phyloP scores from a whole-genome alignment of 2,113 vertebrate species.

The Psephotus haematonotus region DNA sequence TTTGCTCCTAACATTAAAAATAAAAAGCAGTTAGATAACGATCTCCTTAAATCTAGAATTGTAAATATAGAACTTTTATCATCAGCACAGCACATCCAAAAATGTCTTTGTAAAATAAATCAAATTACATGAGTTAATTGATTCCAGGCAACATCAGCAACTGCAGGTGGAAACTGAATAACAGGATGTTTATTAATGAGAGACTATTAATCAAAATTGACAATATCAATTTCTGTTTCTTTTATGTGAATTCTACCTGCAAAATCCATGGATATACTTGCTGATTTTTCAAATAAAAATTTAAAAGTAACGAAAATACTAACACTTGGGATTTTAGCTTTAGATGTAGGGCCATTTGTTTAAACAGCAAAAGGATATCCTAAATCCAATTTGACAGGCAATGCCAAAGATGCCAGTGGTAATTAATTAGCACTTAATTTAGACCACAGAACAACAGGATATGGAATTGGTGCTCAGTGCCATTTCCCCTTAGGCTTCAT shows the following conservation, averaged over 20 bases:
- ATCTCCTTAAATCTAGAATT: slow-evolving; percentile 73
- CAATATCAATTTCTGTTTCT: slow-evolving; percentile 83
- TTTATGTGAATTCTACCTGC: slow-evolving; percentile 82
- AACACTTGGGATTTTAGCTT: slow-evolving; percentile 46
- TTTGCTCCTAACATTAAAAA: slow-evolving; percentile 62
- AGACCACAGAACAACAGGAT: slow-evolving; percentile 90
- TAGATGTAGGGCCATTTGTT: slow-evolving; percentile 75
- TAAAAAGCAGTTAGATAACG: slow-evolving; percentile 72
- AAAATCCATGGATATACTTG: slow-evolving; percentile 24
- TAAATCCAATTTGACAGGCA: slow-evolving; percentile 95
- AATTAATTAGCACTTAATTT: slow-evolving; percentile 99
- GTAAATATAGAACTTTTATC: slow-evolving; percentile 79
- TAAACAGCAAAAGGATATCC: slow-evolving; percentile 85
- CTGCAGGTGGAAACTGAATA: slow-evolving; percentile 95
- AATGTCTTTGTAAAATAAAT: slow-evolving; percentile 86
- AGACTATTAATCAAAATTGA: slow-evolving; percentile 92
- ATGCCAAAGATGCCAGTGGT: slow-evolving; percentile 95
- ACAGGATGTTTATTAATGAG: slow-evolving; percentile 96
- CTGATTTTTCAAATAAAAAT: slow-evolving; percentile 62
- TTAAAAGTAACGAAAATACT: slow-evolving; percentile 27
- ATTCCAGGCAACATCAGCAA: slow-evolving; percentile 89
- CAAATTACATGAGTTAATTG: slow-evolving; percentile 93
- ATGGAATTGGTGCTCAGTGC: slow-evolving; percentile 85
- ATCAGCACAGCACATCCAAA: slow-evolving; percentile 75
- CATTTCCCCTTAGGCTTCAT: slow-evolving; percentile 85